Conservation (phyloP, 2,113 vertebrate genomes). For the Leucoraja erinaceus region DNA sequence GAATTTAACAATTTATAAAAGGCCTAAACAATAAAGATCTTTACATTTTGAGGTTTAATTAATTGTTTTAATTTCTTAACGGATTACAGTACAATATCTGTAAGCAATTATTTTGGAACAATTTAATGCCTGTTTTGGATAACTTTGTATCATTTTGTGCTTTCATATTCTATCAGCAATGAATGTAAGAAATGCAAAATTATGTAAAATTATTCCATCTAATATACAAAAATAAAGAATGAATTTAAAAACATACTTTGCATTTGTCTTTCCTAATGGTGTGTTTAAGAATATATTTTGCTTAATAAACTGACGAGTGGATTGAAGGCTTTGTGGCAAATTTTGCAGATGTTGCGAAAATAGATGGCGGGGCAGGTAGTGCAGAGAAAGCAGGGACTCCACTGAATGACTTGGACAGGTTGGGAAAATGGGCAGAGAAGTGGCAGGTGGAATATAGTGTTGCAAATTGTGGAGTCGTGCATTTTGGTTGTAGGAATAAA, state of each 20-base stretch:
- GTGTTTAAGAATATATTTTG: neutral
- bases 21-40: too few species aligned
- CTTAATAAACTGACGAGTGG: too few species aligned
- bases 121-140: neutral
- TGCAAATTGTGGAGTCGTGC: too few species aligned
- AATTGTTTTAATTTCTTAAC: neutral
- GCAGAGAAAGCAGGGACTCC: too few species aligned
- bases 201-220: slow-evolving; percentile 4
- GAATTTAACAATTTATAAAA: neutral
- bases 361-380: too few species aligned
- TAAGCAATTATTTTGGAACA: neutral
- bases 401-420: too few species aligned
- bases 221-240: slow-evolving; percentile 1
- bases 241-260: neutral
- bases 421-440: too few species aligned
- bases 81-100: neutral
- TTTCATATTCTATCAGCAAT: neutral
- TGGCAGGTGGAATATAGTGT: too few species aligned
- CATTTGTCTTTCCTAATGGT: neutral
- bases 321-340: too few species aligned
- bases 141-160: neutral
- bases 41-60: neutral
- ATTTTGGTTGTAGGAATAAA: too few species aligned
- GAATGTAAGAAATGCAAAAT: neutral
- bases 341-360: too few species aligned